A percentile compares a stretch with the other conserved stretches of the same genome.
Evolutionary conservation across 2,797 vertebrate genomes (phyloP).

Genomic region (Pelodytes ibericus): DNA sequence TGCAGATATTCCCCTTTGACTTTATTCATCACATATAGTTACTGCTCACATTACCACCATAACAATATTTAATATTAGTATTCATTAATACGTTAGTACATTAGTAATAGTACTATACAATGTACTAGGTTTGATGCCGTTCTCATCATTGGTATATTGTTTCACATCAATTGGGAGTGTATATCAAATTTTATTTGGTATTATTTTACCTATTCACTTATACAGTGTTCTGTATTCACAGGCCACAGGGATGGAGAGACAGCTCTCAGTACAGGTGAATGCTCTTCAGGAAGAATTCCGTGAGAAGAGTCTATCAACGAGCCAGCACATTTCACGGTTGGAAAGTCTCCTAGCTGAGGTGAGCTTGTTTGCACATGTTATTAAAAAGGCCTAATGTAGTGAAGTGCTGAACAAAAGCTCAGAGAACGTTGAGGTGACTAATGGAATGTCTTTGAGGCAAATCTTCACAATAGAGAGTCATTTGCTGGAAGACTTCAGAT

Average conservation of each 20-base stretch:
- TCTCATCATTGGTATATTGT: too few species aligned
- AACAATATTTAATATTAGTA: too few species aligned
- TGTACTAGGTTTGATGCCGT: too few species aligned
- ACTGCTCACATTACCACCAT: too few species aligned
- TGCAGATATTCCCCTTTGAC: too few species aligned
- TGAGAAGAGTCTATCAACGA: constrained; percentile 92
- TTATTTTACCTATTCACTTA: not conserved
- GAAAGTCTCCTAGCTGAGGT: constrained; percentile 96
- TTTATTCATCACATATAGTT: too few species aligned
- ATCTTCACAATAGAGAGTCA: not conserved
- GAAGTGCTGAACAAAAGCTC: not conserved
- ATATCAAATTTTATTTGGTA: too few species aligned
- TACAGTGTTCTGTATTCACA: constrained; percentile 61
- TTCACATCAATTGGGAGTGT: too few species aligned
- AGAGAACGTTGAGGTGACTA: not conserved
- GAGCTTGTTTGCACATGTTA: constrained; percentile 61
- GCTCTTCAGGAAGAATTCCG: constrained; percentile 91
- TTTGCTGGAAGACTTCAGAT: not conserved
- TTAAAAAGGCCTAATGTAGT: not conserved
- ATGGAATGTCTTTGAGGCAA: not conserved
- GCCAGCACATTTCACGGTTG: constrained; percentile 89
- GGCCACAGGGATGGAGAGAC: constrained; percentile 93
- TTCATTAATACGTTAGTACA: too few species aligned
- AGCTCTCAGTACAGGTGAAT: constrained; percentile 94
- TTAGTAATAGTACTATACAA: too few species aligned